phyloP scores from a whole-genome alignment of 2,888 invertebrate species.

The Therioaphis trifolii region DNA sequence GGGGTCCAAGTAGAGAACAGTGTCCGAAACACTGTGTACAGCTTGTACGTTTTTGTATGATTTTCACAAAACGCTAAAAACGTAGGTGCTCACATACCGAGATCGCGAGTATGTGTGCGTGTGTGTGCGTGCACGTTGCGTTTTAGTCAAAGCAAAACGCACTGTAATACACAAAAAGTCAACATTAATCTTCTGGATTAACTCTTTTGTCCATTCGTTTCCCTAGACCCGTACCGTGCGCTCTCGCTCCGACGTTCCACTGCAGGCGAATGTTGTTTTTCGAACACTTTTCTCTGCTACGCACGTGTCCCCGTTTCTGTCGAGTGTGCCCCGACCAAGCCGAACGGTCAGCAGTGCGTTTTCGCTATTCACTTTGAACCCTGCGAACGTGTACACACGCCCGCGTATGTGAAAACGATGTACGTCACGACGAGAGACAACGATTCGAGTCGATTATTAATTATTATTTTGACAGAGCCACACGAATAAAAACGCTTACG shows the following conservation, averaged over 20 bases:
- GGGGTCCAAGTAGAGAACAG: too few relatives aligned
- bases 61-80: too few relatives aligned
- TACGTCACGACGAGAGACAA: not conserved
- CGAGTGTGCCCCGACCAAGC: too few relatives aligned
- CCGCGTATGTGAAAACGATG: not conserved
- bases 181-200: not conserved
- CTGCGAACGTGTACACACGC: not conserved
- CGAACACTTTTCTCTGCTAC: not conserved
- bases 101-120: too few relatives aligned
- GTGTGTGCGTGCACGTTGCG: too few relatives aligned
- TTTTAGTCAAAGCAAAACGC: not conserved
- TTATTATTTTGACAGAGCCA: too few relatives aligned
- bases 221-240: not conserved
- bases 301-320: not conserved
- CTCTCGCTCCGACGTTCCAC: not conserved
- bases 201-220: not conserved
- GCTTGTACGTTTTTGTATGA: too few relatives aligned
- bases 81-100: too few relatives aligned
- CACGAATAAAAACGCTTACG: too few relatives aligned
- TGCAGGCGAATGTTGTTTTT: not conserved
- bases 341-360: not conserved
- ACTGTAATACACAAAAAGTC: not conserved
- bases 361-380: constrained; percentile 2
- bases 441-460: too few relatives aligned
- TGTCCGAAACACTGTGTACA: too few relatives aligned